Evolutionary conservation across 2,113 vertebrate species (phyloP).

Genomic region (Ginglymostoma cirratum): DNA sequence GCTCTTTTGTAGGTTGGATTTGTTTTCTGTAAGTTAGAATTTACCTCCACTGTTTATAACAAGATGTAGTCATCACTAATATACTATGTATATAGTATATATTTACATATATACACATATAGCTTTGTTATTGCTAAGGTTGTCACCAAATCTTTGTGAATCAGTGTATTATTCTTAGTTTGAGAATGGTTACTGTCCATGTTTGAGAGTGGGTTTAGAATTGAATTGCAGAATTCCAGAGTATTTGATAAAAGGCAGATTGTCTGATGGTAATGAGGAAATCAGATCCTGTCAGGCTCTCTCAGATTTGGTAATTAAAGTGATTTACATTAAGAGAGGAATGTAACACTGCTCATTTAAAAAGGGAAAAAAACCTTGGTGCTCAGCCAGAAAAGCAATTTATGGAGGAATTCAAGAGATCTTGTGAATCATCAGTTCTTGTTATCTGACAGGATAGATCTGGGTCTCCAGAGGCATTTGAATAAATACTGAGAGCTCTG

Average conservation of each 20-base stretch:
- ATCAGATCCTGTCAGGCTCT: background rate
- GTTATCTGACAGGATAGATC: background rate
- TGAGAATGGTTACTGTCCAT: background rate
- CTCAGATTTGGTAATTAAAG: slow-evolving; percentile 17
- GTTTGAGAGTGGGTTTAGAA: background rate
- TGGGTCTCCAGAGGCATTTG: background rate
- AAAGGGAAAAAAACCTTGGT: background rate
- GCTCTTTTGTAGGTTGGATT: background rate
- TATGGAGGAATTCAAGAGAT: slow-evolving; percentile 25
- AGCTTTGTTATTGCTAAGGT: background rate
- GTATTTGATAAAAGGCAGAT: slow-evolving; percentile 13
- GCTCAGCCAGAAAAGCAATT: slow-evolving; percentile 24
- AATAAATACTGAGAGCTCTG: background rate
- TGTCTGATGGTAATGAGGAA: slow-evolving; percentile 1
- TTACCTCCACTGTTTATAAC: background rate
- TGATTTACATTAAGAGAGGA: background rate
- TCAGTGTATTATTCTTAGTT: background rate
- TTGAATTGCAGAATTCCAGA: slow-evolving; percentile 16
- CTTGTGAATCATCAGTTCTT: slow-evolving; percentile 5
- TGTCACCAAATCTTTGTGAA: background rate
- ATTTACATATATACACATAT: too few relatives aligned
- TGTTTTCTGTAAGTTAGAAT: background rate
- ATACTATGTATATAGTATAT: too few relatives aligned
- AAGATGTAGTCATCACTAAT: too few relatives aligned
- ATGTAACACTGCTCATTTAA: slow-evolving; percentile 1